Base-by-base conservation (phyloP, 1,140 invertebrate genomes). In the Theocolax elegans region DNA sequence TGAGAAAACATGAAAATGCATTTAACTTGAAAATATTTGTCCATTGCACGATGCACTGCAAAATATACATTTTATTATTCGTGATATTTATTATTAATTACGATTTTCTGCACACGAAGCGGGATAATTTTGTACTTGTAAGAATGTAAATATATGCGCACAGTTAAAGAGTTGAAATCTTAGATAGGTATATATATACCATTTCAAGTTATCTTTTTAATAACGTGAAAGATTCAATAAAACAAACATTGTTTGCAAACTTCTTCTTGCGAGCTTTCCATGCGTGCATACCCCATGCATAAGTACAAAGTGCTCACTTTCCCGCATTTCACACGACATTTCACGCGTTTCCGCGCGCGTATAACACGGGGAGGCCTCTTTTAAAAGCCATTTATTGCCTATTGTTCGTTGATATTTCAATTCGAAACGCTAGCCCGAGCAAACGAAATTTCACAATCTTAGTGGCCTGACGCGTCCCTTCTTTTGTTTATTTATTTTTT, bases 331-430 rank as follows among this genome's bases (percentile, higher is more conserved):
- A 67, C 64, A 66, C 58, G 40, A 49, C 65, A 49, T 35, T 59
- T 58, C 40, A 48, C 54, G 66, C 56, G 56, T 51, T 67, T 62
- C 31, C 56, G 17, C 54, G 23, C 63, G 8, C 9, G 2, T 6
- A 10, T 9, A 19, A 9, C 12, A 19, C 15, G 27, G 27, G 9
- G n/a, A 1, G 13, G 19, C 12, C 3, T 62, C 56, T 40, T 38
- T 40, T 27, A 38, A 21, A 48, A 27, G 46, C n/a, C 67, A 62
- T 68, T 68, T 68, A 68, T 62, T 68, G 29, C 67, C 56, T 13
- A 60, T 68, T 68, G 58, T 62, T 51, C 46, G n/a, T 40, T 68
- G 67, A 62, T 68, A 40, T 53, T 68, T 68, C 67, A 68, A 68
- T 68, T 68, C n/a, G 46, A 27, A 44, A 68, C 31, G 44, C 17